These are phyloP conservation scores for Cephalophus harveyi DNA, from an alignment of 2,113 vertebrate genomes.

Conservation along the genomic window DNA sequence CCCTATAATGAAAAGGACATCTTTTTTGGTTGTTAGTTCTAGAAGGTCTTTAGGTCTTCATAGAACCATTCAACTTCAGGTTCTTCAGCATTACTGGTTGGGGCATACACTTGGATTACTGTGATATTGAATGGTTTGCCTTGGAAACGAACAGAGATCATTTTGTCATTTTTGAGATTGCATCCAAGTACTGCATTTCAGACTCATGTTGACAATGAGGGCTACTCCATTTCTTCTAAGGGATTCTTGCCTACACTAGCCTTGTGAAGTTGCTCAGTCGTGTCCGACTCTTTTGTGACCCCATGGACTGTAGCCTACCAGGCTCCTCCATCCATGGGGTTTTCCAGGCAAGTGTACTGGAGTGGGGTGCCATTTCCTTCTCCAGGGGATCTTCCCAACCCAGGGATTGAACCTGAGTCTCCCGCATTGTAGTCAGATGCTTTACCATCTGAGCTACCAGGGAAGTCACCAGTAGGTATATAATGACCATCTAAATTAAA, in stretches of 20 bases:
- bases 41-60: neutral
- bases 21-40: neutral
- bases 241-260: neutral
- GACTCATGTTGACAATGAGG: neutral
- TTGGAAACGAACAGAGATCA: neutral
- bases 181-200: neutral
- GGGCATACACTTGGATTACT: neutral
- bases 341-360: no score
- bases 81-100: neutral
- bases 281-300: no score
- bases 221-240: neutral
- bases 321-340: no score
- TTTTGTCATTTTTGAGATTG: neutral
- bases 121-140: neutral
- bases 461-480: neutral
- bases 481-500: neutral
- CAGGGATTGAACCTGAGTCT: no score
- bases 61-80: neutral
- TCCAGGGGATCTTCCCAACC: no score
- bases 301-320: no score
- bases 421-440: no score
- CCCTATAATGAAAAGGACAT: neutral
- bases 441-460: no score
- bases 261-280: no score
- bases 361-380: no score